These are phyloP conservation scores for Eupithecia dodoneata DNA, from an alignment of 2,888 invertebrate species.

Conservation along the genomic window DNA sequence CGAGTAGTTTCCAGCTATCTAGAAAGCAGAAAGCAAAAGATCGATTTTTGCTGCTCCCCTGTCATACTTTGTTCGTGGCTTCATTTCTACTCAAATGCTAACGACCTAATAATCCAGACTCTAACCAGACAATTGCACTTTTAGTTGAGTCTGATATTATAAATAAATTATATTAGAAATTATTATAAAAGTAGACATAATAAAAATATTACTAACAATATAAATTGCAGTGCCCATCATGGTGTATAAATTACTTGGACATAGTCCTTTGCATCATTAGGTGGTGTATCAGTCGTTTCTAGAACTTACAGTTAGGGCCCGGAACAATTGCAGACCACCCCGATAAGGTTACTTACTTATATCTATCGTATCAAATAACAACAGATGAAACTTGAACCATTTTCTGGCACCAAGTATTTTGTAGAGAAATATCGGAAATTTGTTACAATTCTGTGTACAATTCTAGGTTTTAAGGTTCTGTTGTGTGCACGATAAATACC, in stretches of 20 bases:
- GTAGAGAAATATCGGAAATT: conserved; percentile 10
- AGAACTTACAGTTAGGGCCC: not conserved
- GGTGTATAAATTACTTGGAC: too few relatives aligned
- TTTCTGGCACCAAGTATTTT: not conserved
- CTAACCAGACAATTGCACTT: conserved; percentile 13
- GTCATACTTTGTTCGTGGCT: conserved; percentile 18
- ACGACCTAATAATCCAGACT: conserved; percentile 23
- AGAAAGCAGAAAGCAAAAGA: conserved; percentile 19
- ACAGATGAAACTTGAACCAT: not conserved
- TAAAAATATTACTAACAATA: too few relatives aligned
- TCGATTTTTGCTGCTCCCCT: conserved; percentile 27
- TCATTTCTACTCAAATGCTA: conserved; percentile 27
- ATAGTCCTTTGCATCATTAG: not conserved
- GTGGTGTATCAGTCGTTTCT: not conserved
- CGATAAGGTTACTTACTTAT: not conserved
- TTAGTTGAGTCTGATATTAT: not conserved
- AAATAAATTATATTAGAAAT: too few relatives aligned
- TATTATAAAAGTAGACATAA: too few relatives aligned
- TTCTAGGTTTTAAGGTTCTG: conserved; percentile 12
- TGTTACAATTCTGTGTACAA: conserved; percentile 9
- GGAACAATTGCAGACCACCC: not conserved
- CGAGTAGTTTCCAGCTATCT: conserved; percentile 20
- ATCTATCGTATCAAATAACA: not conserved
- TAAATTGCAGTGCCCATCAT: too few relatives aligned
- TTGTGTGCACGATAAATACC: conserved; percentile 19